These are phyloP conservation scores for Laspeyria flexula DNA, from an alignment of 2,888 invertebrate genomes.

Conservation along the genomic window DNA sequence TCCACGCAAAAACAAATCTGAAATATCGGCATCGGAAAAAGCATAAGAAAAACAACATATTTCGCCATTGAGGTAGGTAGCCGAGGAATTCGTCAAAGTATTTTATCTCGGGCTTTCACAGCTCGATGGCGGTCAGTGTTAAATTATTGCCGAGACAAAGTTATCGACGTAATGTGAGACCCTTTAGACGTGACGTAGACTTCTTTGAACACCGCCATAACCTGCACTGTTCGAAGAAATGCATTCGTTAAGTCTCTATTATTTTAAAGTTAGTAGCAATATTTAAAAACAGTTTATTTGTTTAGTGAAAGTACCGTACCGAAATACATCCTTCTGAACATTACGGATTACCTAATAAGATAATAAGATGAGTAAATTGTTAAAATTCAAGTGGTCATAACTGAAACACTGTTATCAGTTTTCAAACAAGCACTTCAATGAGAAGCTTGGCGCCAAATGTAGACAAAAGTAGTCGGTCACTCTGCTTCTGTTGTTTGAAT, in stretches of 20 bases:
- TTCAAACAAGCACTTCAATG: constrained; percentile 16
- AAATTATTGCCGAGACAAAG: constrained; percentile 73
- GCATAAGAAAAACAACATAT: constrained; percentile 73
- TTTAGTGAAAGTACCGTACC: constrained; percentile 56
- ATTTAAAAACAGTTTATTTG: constrained; percentile 27
- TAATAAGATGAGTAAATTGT: constrained; percentile 46
- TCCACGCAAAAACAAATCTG: constrained; percentile 73
- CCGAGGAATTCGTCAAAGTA: constrained; percentile 79
- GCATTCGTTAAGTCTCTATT: constrained; percentile 16
- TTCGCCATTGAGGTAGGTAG: constrained; percentile 74
- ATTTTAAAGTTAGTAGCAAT: constrained; percentile 20
- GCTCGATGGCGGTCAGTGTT: constrained; percentile 78
- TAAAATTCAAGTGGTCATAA: constrained; percentile 46
- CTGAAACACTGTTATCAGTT: constrained; percentile 24
- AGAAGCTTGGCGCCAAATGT: constrained; percentile 19
- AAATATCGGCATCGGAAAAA: constrained; percentile 73
- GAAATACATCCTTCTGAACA: constrained; percentile 51
- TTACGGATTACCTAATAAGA: constrained; percentile 34
- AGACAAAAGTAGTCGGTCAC: constrained; percentile 10
- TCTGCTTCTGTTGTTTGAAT: constrained; percentile 6
- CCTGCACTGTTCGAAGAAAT: constrained; percentile 14
- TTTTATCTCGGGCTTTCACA: constrained; percentile 82
- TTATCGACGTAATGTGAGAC: constrained; percentile 68
- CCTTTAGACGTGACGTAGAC: constrained; percentile 46
- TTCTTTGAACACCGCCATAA: constrained; percentile 24